Evolutionary conservation across 2,888 invertebrate genomes (phyloP).

Genomic region (Amiota communis): DNA sequence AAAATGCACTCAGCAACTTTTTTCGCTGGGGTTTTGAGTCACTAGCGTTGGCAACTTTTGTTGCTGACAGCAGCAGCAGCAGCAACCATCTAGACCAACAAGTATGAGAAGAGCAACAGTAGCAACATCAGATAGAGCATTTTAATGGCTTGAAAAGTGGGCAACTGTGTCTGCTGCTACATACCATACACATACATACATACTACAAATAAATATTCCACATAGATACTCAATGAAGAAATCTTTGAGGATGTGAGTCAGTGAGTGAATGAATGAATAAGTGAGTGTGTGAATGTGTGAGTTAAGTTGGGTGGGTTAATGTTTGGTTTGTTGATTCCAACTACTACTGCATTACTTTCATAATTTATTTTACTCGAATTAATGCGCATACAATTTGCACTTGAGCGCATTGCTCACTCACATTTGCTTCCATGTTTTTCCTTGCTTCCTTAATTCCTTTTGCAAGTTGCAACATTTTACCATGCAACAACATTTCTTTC

Average conservation of each 20-base stretch:
- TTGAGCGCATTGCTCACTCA: slow-evolving; percentile 48
- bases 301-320: not conserved
- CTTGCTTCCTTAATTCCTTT: not conserved
- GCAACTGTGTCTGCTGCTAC: not conserved
- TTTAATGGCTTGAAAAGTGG: slow-evolving; percentile 19
- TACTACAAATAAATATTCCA: too few relatives aligned
- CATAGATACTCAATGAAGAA: too few relatives aligned
- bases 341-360: slow-evolving; percentile 52
- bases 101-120: too few relatives aligned
- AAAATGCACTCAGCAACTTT: slow-evolving; percentile 61
- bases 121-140: not conserved
- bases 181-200: too few relatives aligned
- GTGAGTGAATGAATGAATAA: not conserved
- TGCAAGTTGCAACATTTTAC: not conserved
- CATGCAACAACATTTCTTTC: not conserved
- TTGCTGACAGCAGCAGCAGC: slow-evolving; percentile 67
- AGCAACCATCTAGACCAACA: slow-evolving; percentile 47
- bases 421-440: not conserved
- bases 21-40: not conserved
- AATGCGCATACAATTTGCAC: slow-evolving; percentile 62
- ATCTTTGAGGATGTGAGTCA: not conserved
- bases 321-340: slow-evolving; percentile 2
- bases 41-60: slow-evolving; percentile 54
- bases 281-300: slow-evolving; percentile 22
- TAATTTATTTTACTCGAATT: slow-evolving; percentile 67